These are phyloP conservation scores for Menidia beryllina DNA, from an alignment of 2,113 vertebrate species.

Conservation along the genomic window DNA sequence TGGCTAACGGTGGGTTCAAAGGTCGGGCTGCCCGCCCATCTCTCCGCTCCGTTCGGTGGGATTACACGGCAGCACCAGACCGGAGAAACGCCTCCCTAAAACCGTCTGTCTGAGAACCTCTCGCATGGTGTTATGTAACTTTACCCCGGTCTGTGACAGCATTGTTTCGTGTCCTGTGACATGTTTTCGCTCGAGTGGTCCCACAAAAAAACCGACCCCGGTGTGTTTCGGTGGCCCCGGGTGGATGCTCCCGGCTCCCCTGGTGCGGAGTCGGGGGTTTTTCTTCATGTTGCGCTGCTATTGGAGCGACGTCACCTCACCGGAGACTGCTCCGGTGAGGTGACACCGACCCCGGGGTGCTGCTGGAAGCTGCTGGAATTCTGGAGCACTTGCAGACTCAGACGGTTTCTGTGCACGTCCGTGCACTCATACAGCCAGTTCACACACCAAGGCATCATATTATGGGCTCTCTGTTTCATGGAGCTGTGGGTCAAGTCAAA, in stretches of 20 bases:
- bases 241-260: no score
- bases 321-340: slow-evolving; percentile 58
- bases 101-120: slow-evolving; percentile 29
- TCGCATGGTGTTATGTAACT: slow-evolving; percentile 48
- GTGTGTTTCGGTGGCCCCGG: no score
- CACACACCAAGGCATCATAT: no score
- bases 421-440: no score
- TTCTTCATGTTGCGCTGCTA: slow-evolving; percentile 65
- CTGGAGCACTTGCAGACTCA: slow-evolving; percentile 10
- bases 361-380: slow-evolving; percentile 59
- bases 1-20: slow-evolving; percentile 21
- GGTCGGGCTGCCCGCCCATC: slow-evolving; percentile 50
- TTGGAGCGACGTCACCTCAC: slow-evolving; percentile 74
- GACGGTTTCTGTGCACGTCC: no score
- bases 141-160: slow-evolving; percentile 28
- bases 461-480: no score
- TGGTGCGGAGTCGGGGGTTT: slow-evolving; percentile 57
- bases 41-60: slow-evolving; percentile 6
- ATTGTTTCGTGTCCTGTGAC: slow-evolving; percentile 13
- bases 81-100: slow-evolving; percentile 12
- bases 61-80: slow-evolving; percentile 15
- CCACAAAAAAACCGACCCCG: no score
- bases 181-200: no score
- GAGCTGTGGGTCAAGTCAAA: no score
- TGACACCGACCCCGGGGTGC: slow-evolving; percentile 48